Evolutionary conservation across 64 coral and sea anemone species (phyloP), one percentile per base, ranked within the genome.

Genomic region (Anthopleura sola): DNA sequence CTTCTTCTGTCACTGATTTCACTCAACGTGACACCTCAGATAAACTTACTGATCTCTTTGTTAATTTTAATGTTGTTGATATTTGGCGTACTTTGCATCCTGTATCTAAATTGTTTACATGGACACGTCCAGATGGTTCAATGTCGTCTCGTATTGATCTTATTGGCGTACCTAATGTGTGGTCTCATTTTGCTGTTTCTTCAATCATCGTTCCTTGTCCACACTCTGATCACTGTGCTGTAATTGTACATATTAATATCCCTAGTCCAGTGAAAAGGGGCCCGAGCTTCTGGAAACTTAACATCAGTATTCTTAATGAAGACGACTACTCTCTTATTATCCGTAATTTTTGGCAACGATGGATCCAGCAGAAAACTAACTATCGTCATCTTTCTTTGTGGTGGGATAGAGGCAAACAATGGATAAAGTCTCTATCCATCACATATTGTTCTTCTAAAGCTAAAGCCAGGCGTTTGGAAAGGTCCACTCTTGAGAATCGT

Each of bases 231-330:
- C 89, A 86, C 21, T 90, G 60, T 6, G 79, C 79, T 34, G 38
- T 89, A 4, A 14, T 36, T n/a, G 2, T 89, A 15, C 0, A 6
- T 4, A 10, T 68, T 12, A 32, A 20, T 12, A 23, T 83, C 29
- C 80, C 88, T 0, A 19, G 23, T 2, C 17, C 21, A 18, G n/a
- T 40, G 33, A 38, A 40, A 29, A 6, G 24, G 6, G 88, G 88
- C 53, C 60, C 79, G n/a, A 64, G 88, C 0, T n/a, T 83, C 5
- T 89, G 88, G 88, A 89, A 89, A 53, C 49, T 89, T 2, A 89
- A 89, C 29, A 76, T 49, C 0, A 58, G 49, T 6, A 17, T 55
- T 51, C 13, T 89, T 0, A 0, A 31, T 21, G 81, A 89, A 49
- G 34, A 21, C 2, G 62, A 46, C 12, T 89, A 48, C 23, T 49